phyloP scores from a whole-genome alignment of 2,888 invertebrate genomes.

The Hedychridium roseum region DNA sequence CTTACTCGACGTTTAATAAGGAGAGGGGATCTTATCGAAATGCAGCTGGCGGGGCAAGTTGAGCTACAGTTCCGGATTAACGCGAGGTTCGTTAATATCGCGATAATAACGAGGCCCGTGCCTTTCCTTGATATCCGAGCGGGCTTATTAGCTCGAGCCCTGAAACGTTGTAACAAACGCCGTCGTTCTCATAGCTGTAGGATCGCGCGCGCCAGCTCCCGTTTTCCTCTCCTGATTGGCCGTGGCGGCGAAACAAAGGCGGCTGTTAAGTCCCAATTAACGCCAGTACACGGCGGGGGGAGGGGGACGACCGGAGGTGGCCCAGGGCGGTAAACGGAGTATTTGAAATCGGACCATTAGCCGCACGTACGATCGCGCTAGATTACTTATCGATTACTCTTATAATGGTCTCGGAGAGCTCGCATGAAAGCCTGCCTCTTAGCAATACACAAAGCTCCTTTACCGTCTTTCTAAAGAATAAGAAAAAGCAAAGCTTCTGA shows the following conservation, averaged over 20 bases:
- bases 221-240: not conserved
- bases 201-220: too few species aligned
- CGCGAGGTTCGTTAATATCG: too few species aligned
- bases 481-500: too few species aligned
- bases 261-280: conserved; percentile 21
- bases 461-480: too few species aligned
- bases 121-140: conserved; percentile 22
- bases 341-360: conserved; percentile 48
- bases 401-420: conserved; percentile 41
- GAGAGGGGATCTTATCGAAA: too few species aligned
- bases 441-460: too few species aligned
- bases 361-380: conserved; percentile 46
- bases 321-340: conserved; percentile 7
- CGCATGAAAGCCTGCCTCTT: too few species aligned
- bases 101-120: too few species aligned
- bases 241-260: conserved; percentile 3
- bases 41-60: too few species aligned
- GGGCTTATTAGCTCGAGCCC: conserved; percentile 3
- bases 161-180: conserved; percentile 6
- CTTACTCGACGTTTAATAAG: too few species aligned
- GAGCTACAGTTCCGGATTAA: too few species aligned
- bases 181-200: too few species aligned
- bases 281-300: conserved; percentile 14
- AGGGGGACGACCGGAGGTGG: conserved; percentile 1
- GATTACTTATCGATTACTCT: conserved; percentile 57